Conservation (phyloP, 2,797 vertebrate genomes). For the Podarcis siculus region DNA sequence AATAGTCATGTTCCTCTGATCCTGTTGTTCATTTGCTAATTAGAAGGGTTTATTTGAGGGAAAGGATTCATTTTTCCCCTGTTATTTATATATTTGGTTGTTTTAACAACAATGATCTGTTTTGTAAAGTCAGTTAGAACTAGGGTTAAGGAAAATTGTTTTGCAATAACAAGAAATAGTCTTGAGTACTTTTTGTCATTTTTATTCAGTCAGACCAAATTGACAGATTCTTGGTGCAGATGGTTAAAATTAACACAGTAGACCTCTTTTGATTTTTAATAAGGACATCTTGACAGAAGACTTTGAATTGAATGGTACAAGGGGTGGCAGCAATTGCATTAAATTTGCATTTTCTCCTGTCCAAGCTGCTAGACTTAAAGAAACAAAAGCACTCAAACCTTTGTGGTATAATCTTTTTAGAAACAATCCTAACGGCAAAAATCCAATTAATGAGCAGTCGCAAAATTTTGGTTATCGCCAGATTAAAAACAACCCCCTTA, state of each 20-base stretch:
- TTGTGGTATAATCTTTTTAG: slow-evolving; percentile 45
- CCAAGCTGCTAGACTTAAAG: slow-evolving; percentile 69
- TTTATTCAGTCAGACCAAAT: slow-evolving; percentile 64
- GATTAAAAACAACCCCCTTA: slow-evolving; percentile 39
- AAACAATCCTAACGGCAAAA: slow-evolving; percentile 50
- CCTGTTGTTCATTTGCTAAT: background rate
- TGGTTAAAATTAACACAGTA: slow-evolving; percentile 70
- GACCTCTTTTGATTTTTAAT: slow-evolving; percentile 65
- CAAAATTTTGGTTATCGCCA: slow-evolving; percentile 59
- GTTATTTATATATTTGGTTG: background rate
- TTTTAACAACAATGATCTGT: background rate
- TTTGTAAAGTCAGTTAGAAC: background rate
- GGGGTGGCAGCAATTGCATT: slow-evolving; percentile 59
- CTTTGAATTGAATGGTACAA: slow-evolving; percentile 68
- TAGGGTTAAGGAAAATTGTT: background rate
- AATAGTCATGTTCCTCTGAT: background rate
- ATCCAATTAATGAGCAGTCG: slow-evolving; percentile 64
- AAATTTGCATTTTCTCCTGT: slow-evolving; percentile 69
- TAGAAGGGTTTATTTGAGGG: background rate
- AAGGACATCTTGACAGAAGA: slow-evolving; percentile 72
- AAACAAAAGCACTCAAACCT: slow-evolving; percentile 52
- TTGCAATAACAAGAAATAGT: background rate
- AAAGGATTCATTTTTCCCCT: background rate
- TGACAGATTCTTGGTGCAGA: slow-evolving; percentile 73
- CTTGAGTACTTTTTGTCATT: background rate